Base-by-base conservation (phyloP, 2,113 vertebrate species). In the Coregonus clupeaformis region DNA sequence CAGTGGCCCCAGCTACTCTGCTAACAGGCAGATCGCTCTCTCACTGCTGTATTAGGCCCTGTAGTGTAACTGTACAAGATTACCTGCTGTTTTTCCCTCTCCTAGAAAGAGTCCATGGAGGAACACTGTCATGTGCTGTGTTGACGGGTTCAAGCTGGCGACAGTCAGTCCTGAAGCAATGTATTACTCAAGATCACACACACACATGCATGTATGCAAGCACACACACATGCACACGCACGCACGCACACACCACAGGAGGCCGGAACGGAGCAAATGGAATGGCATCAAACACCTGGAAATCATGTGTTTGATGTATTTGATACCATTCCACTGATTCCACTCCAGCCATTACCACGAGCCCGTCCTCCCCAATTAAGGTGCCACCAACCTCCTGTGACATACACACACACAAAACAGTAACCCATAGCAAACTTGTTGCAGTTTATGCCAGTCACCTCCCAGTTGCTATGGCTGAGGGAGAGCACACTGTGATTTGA, bases 11-110 rank as follows among this genome's bases (percentile, higher is more conserved):
- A 88, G 92, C 77, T 67, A 45, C 77, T 84, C 71, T 89, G 86
- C 93, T 91, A 94, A 94, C 94, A 93, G 93, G 93, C 93, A 88
- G 86, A 93, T 90, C 89, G 87, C 92, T 89, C 91, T 93, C 57
- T 22, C 16, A 5, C 77, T 72, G 73, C 65, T 71, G n/a, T 9
- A 42, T 42, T 42, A 11, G 36, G 16, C 76, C 68, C 12, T 18
- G 30, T 66, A 66, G 14, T 52, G 49, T 52, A 52, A 64, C 12
- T 18, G 64, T 42, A 79, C 67, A 47, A 70, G 74, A 85, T 63
- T 65, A 45, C 12, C 45, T 74, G 68, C 65, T 20, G 1, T 45
- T 36, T 47, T 63, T 14, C 68, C 20, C 47, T 14, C 68, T 77
- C 59, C 76, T 47, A 71, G 71, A 2, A 52, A 36, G 78, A 82